Conservation (phyloP, 2,888 invertebrate species). For the Eilema depressum region DNA sequence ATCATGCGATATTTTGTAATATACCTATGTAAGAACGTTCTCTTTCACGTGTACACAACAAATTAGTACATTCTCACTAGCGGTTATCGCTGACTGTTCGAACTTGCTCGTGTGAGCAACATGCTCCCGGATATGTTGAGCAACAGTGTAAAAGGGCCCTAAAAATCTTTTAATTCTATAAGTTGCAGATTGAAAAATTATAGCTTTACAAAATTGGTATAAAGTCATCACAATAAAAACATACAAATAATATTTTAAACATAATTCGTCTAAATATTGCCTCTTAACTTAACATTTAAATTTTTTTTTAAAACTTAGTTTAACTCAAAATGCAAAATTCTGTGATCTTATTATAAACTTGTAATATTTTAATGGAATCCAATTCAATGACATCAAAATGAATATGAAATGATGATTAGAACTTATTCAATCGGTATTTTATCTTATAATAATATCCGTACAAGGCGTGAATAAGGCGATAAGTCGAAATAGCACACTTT, state of each 20-base stretch:
- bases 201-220: slow-evolving; percentile 28
- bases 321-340: not conserved
- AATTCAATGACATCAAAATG: not conserved
- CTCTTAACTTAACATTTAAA: slow-evolving; percentile 38
- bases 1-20: not conserved
- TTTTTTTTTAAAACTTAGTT: slow-evolving; percentile 29
- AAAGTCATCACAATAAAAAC: slow-evolving; percentile 52
- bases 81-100: not conserved
- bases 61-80: not conserved
- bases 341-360: slow-evolving; percentile 2
- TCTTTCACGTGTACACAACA: not conserved
- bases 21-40: not conserved
- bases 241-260: slow-evolving; percentile 46
- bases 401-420: not conserved
- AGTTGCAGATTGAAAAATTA: not conserved
- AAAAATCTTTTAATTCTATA: not conserved
- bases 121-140: not conserved
- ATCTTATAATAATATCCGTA: not conserved
- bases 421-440: not conserved
- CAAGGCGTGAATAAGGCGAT: no score
- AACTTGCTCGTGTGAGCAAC: not conserved
- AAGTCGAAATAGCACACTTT: no score
- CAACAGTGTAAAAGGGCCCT: not conserved
- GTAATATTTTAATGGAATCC: not conserved
- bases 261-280: slow-evolving; percentile 54